Evolutionary conservation across 2,113 vertebrate genomes (phyloP).

Genomic region (Thomomys bottae): DNA sequence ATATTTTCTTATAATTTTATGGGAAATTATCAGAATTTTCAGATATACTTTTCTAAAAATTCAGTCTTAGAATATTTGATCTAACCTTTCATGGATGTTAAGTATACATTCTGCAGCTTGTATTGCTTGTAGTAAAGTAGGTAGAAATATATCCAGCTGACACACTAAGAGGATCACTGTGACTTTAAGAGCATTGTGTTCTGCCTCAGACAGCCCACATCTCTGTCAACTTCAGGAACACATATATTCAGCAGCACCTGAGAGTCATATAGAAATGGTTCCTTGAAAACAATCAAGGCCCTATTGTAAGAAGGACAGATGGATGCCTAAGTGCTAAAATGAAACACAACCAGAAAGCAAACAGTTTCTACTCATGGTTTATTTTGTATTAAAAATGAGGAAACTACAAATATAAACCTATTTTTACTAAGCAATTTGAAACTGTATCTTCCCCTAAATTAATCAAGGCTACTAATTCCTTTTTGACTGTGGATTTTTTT

Average conservation of each 20-base stretch:
- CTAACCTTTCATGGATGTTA: neutral
- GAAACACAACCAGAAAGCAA: no score
- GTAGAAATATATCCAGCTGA: neutral
- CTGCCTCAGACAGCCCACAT: neutral
- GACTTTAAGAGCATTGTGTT: neutral
- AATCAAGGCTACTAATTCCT: neutral
- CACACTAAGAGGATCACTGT: neutral
- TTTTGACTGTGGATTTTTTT: neutral
- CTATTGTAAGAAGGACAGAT: neutral
- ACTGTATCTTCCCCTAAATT: conserved; percentile 22
- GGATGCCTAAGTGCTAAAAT: neutral
- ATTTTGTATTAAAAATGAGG: conserved; percentile 26
- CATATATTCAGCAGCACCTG: neutral
- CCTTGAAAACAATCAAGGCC: neutral
- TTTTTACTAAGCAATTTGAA: conserved; percentile 24
- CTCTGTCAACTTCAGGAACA: neutral
- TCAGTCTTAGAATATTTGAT: neutral
- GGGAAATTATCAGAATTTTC: neutral
- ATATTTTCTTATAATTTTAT: neutral
- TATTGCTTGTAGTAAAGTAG: neutral
- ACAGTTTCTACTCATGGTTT: neutral
- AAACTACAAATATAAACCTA: neutral
- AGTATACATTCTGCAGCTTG: neutral
- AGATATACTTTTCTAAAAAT: neutral
- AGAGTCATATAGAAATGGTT: neutral